phyloP scores from a whole-genome alignment of 2,888 invertebrate genomes.

The Asteroscopus sphinx region DNA sequence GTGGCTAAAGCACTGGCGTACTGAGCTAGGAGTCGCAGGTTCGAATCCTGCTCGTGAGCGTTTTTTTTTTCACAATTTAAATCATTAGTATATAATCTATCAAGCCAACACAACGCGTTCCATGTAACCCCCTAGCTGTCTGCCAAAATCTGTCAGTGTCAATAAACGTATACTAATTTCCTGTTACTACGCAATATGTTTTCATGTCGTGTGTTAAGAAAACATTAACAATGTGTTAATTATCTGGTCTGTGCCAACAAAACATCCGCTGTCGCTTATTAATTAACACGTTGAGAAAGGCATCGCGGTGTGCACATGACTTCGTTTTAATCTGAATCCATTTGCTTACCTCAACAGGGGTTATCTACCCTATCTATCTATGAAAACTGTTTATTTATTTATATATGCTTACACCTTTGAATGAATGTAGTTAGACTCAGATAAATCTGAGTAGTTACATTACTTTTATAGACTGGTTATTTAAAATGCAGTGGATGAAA shows the following conservation, averaged over 20 bases:
- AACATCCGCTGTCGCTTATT: constrained; percentile 59
- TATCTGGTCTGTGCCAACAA: constrained; percentile 11
- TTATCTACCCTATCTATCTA: constrained; percentile 34
- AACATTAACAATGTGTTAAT: constrained; percentile 11
- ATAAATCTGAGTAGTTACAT: too few relatives aligned
- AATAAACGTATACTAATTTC: constrained; percentile 18
- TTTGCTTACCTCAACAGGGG: constrained; percentile 36
- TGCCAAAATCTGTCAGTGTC: constrained; percentile 3
- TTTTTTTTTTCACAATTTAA: too few relatives aligned
- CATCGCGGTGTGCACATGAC: constrained; percentile 63
- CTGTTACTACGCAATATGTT: not conserved
- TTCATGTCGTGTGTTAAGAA: constrained; percentile 5
- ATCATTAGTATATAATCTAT: too few relatives aligned
- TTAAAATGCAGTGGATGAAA: too few relatives aligned
- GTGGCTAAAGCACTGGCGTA: too few relatives aligned
- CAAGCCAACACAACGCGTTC: not conserved
- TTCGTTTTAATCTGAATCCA: constrained; percentile 75
- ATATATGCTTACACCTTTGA: too few relatives aligned
- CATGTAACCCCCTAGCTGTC: not conserved
- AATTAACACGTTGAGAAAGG: constrained; percentile 46
- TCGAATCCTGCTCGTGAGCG: too few relatives aligned
- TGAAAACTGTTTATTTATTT: constrained; percentile 14
- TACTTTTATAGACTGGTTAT: too few relatives aligned
- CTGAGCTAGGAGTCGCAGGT: too few relatives aligned
- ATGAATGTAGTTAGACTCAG: too few relatives aligned